Evolutionary conservation across 2,797 vertebrate genomes (phyloP), one percentile per base, ranked within the genome.

Genomic region (Streptopelia turtur): DNA sequence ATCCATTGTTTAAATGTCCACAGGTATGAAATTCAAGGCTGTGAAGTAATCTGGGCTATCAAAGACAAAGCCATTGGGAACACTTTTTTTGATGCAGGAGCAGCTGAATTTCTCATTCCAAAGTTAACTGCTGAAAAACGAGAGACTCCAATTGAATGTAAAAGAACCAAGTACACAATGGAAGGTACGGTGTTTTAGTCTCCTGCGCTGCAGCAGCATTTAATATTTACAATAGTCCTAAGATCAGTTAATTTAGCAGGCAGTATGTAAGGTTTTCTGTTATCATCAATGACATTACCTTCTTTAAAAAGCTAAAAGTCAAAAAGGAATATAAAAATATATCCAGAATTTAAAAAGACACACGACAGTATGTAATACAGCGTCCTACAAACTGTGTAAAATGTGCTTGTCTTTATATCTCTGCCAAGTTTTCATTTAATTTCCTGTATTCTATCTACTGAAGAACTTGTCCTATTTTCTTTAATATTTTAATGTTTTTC

Each of bases 11-110:
- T 83, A 79, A 82, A 76, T 95, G 49, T 89, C 56, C 27, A 59
- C 90, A 99, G 99, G 87, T 99, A 99, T 93, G 99, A 99, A 97
- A 98, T 99, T 61, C 97, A 98, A 96, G 98, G 98, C 84, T 99
- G 99, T 66, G 99, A 99, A 97, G 98, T 99, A 35, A 98, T 99
- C 96, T 99, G 99, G 99, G 99, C 98, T 15, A 98, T 99, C 93
- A 99, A 99, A 97, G 99, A 99, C 97, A 99, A 98, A 95, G 98
- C 99, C 69, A 99, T 99, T 80, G 99, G 99, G 60, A 99, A 99
- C 95, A 98, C 99, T 6, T 99, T 99, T 95, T 99, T 99, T 61
- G 99, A 99, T 31, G 98, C 98, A 2, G 99, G 99, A 86, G 99
- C 99, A 3, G 99, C 99, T 43, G 98, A 99, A 90, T 99, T 99